These are phyloP conservation scores for Brachynemurus nebulosus DNA, from an alignment of 2,888 invertebrate genomes.

Conservation along the genomic window DNA sequence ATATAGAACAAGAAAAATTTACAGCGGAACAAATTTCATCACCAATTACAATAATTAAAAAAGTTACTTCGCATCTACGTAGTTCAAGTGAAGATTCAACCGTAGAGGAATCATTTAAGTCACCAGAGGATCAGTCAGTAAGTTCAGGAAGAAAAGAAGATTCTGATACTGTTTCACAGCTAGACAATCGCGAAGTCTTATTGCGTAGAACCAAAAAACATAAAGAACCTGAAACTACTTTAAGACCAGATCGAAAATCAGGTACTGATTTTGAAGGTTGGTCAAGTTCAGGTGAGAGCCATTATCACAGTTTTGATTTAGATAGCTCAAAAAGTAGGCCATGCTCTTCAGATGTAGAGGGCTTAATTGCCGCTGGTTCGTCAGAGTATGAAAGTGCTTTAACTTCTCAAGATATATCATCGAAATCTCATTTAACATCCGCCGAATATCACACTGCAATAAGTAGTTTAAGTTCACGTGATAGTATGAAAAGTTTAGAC, in stretches of 20 bases:
- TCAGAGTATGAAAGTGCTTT: constrained; percentile 79
- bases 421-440: constrained; percentile 52
- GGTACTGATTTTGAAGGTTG: constrained; percentile 66
- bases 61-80: constrained; percentile 20
- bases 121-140: constrained; percentile 39
- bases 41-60: not conserved
- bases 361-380: constrained; percentile 58
- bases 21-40: no score
- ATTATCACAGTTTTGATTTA: constrained; percentile 78
- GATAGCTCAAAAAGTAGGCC: constrained; percentile 60
- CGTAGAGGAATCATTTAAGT: constrained; percentile 30
- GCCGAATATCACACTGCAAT: constrained; percentile 78
- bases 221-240: constrained; percentile 28
- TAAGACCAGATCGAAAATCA: constrained; percentile 50
- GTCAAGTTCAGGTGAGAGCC: constrained; percentile 80
- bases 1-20: constrained; percentile 23
- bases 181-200: constrained; percentile 27
- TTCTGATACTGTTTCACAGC: constrained; percentile 23
- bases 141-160: constrained; percentile 28
- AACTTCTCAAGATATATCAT: constrained; percentile 65
- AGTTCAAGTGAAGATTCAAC: constrained; percentile 34
- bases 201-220: constrained; percentile 27
- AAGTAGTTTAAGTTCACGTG: constrained; percentile 75
- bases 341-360: constrained; percentile 75
- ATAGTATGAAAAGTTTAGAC: constrained; percentile 80